A percentile compares a stretch with the other conserved stretches of the same genome.
Conservation (phyloP, 2,113 vertebrate genomes). For the Fukomys damarensis region DNA sequence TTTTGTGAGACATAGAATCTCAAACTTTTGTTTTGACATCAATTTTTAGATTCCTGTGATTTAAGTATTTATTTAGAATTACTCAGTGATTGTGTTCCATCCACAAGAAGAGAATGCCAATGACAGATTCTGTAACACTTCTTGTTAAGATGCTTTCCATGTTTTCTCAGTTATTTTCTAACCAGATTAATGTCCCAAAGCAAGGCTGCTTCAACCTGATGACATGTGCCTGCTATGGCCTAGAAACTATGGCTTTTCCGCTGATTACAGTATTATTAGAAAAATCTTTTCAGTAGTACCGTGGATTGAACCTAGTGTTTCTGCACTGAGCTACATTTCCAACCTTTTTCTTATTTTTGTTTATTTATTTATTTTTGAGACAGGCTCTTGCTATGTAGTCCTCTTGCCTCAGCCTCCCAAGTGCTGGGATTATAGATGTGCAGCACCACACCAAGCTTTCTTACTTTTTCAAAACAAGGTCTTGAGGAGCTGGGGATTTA, state of each 20-base stretch:
- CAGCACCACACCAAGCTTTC: too few species aligned
- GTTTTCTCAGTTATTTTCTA: conserved; percentile 82
- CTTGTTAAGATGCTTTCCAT: conserved; percentile 80
- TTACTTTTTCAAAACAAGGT: too few species aligned
- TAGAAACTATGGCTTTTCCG: conserved; percentile 37
- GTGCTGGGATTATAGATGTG: too few species aligned
- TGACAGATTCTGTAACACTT: conserved; percentile 82
- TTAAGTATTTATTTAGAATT: conserved; percentile 82
- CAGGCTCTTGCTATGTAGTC: background rate
- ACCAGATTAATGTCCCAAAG: conserved; percentile 79
- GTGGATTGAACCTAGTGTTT: background rate
- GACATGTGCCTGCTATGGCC: conserved; percentile 16
- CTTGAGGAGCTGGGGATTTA: too few species aligned
- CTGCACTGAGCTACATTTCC: background rate
- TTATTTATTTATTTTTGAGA: background rate
- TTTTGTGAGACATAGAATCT: conserved; percentile 71
- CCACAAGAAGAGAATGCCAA: conserved; percentile 78
- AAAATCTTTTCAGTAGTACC: background rate
- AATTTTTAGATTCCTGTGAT: conserved; percentile 76
- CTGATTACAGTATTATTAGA: background rate
- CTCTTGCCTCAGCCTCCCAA: too few species aligned
- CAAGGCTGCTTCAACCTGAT: conserved; percentile 63
- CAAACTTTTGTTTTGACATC: conserved; percentile 83
- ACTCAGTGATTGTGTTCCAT: conserved; percentile 78
- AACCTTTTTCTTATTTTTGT: background rate